Base-by-base conservation (phyloP, 2,797 vertebrate genomes). In the Galago senegalensis region DNA sequence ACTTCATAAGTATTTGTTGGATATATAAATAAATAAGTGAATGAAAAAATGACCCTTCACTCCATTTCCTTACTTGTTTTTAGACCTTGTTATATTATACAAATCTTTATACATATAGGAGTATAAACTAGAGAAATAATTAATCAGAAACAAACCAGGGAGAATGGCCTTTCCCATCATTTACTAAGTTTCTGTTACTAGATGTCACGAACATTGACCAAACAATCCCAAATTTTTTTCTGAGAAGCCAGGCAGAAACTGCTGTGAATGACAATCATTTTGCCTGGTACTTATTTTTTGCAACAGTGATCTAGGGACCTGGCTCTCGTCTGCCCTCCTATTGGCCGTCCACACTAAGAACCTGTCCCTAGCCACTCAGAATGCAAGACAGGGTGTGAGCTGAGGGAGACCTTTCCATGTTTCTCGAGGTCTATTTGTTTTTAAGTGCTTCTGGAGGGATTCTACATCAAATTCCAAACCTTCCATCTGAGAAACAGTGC, bases 361-460 rank as follows among this genome's bases (percentile, higher is more conserved):
- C 10, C 49, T 18, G 46, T 20, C 25, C 25, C 25, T 31, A 11
- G 18, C 34, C 70, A 27, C 29, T 25, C 14, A 49, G 73, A 27
- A 61, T 80, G 13, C 20, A 60, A 80, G 25, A 37, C 46, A 84
- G 4, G 21, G 13, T 34, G 40, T 37, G 8, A 27, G 58, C 43
- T 34, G 13, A 70, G 29, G 31, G 13, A 70, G n/a, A 76, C 61
- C 18, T 17, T 70, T 58, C 75, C 72, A 61, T 16, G n/a, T 63
- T 77, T 70, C 83, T 93, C 56, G n/a, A 80, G 17, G 6, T 7
- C 61, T 56, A 21, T 0, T 60, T 46, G 56, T 46, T 86, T 91
- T 93, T n/a, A 91, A 89, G 16, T 34, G 58, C 61, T 56, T 92
- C 65, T 72, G 8, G 17, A 89, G 87, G 29, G 86, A 89, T 75